phyloP scores from a whole-genome alignment of 2,797 vertebrate species.

The Eutrigla gurnardus region DNA sequence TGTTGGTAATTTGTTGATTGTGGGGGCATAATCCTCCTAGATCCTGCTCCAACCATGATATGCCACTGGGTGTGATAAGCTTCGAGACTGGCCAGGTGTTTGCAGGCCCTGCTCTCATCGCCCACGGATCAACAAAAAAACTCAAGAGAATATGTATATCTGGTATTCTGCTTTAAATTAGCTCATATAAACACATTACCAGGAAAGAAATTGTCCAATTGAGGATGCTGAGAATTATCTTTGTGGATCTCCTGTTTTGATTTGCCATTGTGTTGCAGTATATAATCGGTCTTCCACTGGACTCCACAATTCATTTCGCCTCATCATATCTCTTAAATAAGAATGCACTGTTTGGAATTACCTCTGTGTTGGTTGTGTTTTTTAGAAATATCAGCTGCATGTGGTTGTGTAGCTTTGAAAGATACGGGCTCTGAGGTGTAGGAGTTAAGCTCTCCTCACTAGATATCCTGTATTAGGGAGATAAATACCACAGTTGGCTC shows the following conservation, averaged over 20 bases:
- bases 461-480: conserved; percentile 64
- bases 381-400: conserved; percentile 41
- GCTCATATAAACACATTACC: not conserved
- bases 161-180: not conserved
- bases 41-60: conserved; percentile 30
- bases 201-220: not conserved
- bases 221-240: conserved; percentile 11
- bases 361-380: conserved; percentile 20
- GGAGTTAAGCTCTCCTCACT: conserved; percentile 52
- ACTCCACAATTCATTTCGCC: conserved; percentile 9
- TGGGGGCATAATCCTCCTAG: conserved; percentile 36
- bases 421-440: conserved; percentile 51
- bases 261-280: not conserved
- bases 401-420: conserved; percentile 46
- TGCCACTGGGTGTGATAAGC: conserved; percentile 2
- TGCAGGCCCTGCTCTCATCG: conserved; percentile 5
- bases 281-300: not conserved
- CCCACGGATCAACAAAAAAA: conserved; percentile 6
- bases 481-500: conserved; percentile 71
- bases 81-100: conserved; percentile 36
- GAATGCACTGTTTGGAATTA: conserved; percentile 37
- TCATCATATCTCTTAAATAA: conserved; percentile 33
- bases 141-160: not conserved
- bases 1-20: conserved; percentile 58
- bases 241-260: conserved; percentile 30